Base-by-base conservation (phyloP, 2,888 invertebrate genomes). In the Zhuqinia jingwanae region DNA sequence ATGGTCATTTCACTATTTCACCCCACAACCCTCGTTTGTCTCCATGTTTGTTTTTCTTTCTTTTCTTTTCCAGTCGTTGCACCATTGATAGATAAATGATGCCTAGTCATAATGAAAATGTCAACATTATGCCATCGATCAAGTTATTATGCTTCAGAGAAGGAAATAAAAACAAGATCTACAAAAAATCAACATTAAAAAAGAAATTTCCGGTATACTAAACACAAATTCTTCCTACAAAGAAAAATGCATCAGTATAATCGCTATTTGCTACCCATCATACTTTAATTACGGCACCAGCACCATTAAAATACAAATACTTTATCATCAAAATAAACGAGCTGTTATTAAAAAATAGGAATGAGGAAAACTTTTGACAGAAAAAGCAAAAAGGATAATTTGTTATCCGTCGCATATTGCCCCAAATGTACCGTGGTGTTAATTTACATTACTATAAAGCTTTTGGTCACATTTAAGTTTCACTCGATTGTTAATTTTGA, bases 31-130 rank as follows among this genome's bases (percentile, higher is more conserved):
- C 47, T 15, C 11, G 47, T 47, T 10, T 1, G 11, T 47, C 15
- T 15, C 47, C 15, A 11, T 47, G 15, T 47, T 15, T 10, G 5
- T 47, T 15, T 2, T 11, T 58, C 58, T 58, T 1, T 22, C 22
- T 58, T 1, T 10, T 15, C 10, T 10, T 58, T 58, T 11, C 20
- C 17, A 2, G 22, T 58, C 5, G n/a, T 58, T 58, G 58, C 17
- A 58, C 11, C 11, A 58, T 20, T 17, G 6, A 58, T 58, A 22
- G 58, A 58, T 47, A 58, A 58, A n/a, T n/a, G 22, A 58, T 22
- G 25, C n/a, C n/a, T 42, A 17, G 47, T 50, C 73, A 73, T 42
- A 45, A 73, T 47, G 20, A 73, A 20, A 6, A 73, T 73, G 73
- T 73, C 73, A 47, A 45, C 47, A 45, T 73, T 47, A 47, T 42